Conservation (phyloP, 1,140 invertebrate species). For the Meteorus sp. region DNA sequence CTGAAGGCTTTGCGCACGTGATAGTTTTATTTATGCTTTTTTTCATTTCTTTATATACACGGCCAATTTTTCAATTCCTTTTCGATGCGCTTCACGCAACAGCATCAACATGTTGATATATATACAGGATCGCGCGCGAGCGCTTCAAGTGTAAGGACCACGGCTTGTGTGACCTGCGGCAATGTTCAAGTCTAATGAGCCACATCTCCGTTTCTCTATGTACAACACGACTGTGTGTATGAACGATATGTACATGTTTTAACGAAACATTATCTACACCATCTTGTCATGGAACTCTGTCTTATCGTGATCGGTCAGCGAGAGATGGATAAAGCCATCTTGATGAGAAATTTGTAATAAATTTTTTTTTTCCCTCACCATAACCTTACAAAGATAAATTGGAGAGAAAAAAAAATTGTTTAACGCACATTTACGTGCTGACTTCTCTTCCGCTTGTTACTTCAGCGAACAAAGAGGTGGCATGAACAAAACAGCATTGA, state of each 20-base stretch:
- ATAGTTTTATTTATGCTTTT: not conserved
- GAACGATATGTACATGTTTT: too few species aligned
- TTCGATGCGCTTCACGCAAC: not conserved
- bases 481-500: too few species aligned
- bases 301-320: not conserved
- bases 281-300: not conserved
- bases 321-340: not conserved
- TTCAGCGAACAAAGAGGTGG: too few species aligned
- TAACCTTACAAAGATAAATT: too few species aligned
- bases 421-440: too few species aligned
- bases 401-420: too few species aligned
- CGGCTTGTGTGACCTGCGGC: not conserved
- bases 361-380: not conserved
- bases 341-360: not conserved
- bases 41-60: not conserved
- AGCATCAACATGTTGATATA: too few species aligned
- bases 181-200: constrained; percentile 4
- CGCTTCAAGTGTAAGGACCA: too few species aligned
- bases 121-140: too few species aligned
- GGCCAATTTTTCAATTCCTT: not conserved
- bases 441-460: too few species aligned
- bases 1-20: not conserved
- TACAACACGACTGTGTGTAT: too few species aligned
- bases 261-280: not conserved
- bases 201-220: too few species aligned